Evolutionary conservation across 2,888 invertebrate genomes (phyloP).

Genomic region (Lithophane socia): DNA sequence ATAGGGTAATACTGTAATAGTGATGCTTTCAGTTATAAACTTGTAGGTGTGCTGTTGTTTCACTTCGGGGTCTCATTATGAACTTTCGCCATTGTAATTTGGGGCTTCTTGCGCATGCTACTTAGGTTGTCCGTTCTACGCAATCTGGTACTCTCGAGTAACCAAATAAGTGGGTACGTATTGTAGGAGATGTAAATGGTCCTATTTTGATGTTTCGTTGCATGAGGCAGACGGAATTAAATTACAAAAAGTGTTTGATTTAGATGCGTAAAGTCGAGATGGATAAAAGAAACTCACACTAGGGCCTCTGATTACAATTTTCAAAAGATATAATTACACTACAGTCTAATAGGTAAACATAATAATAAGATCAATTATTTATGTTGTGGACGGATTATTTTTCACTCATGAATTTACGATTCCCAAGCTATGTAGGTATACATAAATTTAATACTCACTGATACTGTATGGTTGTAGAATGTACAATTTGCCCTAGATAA

Average conservation of each 20-base stretch:
- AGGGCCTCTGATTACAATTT: not conserved
- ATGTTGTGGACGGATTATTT: too few relatives aligned
- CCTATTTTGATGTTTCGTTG: not conserved
- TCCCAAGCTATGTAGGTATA: too few relatives aligned
- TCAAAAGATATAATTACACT: too few relatives aligned
- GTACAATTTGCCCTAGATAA: conserved; percentile 8
- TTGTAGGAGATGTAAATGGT: not conserved
- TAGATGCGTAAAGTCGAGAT: too few relatives aligned
- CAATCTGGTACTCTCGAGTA: not conserved
- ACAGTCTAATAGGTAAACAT: too few relatives aligned
- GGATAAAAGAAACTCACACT: too few relatives aligned
- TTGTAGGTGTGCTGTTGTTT: conserved; percentile 25
- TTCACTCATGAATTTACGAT: too few relatives aligned
- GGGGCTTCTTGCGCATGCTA: conserved; percentile 30
- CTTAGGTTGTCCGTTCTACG: not conserved
- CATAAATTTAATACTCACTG: not conserved
- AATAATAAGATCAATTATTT: too few relatives aligned
- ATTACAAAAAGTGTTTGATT: not conserved
- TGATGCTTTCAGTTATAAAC: conserved; percentile 26
- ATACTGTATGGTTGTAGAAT: conserved; percentile 1
- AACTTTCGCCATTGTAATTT: conserved; percentile 46
- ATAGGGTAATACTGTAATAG: conserved; percentile 26
- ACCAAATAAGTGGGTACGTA: not conserved
- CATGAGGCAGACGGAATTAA: not conserved
- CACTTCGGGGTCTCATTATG: conserved; percentile 41